These are phyloP conservation scores for Steromphala cineraria DNA, from an alignment of 2,888 invertebrate genomes.

Conservation along the genomic window DNA sequence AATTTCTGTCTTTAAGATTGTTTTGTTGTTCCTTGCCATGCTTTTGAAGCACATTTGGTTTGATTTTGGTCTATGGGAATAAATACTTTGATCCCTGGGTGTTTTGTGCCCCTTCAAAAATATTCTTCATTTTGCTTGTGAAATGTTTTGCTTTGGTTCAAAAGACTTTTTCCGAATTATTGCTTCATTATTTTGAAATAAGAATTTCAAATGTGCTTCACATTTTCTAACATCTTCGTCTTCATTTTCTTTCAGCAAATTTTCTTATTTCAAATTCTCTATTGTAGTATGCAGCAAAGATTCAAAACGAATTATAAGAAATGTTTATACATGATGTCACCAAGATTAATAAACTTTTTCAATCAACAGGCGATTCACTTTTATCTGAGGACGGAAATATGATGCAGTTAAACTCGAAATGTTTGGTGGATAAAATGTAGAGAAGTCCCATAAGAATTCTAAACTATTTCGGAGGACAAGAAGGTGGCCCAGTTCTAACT, in stretches of 20 bases:
- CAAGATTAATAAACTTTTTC: no score
- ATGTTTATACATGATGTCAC: no score
- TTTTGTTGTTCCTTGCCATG: background rate
- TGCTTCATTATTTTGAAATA: background rate
- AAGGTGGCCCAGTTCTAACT: constrained; percentile 32
- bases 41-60: background rate
- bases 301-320: no score
- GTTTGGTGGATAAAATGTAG: no score
- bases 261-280: background rate
- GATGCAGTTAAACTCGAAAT: no score
- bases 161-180: no score
- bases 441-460: no score
- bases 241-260: background rate
- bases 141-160: background rate
- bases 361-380: no score
- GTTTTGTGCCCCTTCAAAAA: background rate
- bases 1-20: background rate
- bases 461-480: constrained; percentile 36
- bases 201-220: background rate
- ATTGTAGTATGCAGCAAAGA: no score
- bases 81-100: background rate
- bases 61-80: background rate
- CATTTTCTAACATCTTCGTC: background rate
- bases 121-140: background rate
- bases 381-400: no score